These are phyloP conservation scores for Monomorium pharaonis DNA, from an alignment of 1,140 invertebrate genomes.

Conservation along the genomic window DNA sequence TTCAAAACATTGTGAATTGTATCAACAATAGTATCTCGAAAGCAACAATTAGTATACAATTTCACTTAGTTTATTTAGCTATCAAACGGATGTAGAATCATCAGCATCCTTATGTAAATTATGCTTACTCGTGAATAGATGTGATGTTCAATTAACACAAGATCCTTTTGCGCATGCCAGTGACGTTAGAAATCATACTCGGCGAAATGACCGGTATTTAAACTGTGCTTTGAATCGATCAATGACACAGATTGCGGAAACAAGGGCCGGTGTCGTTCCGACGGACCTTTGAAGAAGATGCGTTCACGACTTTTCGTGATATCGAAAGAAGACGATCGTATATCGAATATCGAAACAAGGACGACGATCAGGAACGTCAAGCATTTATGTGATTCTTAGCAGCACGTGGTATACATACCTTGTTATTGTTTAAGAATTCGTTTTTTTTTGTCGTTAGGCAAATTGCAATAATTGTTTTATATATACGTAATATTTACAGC, in stretches of 20 bases:
- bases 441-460: constrained; percentile 79
- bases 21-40: neutral
- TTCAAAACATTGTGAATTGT: neutral
- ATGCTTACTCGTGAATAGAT: neutral
- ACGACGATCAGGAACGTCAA: constrained; percentile 63
- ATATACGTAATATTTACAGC: constrained; percentile 60
- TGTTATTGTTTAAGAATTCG: constrained; percentile 82
- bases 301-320: neutral
- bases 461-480: constrained; percentile 78
- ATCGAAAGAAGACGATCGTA: neutral
- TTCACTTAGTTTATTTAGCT: neutral
- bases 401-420: constrained; percentile 81
- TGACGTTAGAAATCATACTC: neutral
- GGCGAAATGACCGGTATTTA: neutral
- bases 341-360: constrained; percentile 28
- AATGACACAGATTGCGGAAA: neutral
- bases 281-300: neutral
- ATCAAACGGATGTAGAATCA: neutral
- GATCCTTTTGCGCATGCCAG: neutral
- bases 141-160: neutral
- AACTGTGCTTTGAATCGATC: neutral
- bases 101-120: too few species aligned
- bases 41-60: neutral
- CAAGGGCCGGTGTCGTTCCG: neutral
- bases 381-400: constrained; percentile 80